phyloP scores from a whole-genome alignment of 2,888 invertebrate species.

The Pseudanteris insignis region DNA sequence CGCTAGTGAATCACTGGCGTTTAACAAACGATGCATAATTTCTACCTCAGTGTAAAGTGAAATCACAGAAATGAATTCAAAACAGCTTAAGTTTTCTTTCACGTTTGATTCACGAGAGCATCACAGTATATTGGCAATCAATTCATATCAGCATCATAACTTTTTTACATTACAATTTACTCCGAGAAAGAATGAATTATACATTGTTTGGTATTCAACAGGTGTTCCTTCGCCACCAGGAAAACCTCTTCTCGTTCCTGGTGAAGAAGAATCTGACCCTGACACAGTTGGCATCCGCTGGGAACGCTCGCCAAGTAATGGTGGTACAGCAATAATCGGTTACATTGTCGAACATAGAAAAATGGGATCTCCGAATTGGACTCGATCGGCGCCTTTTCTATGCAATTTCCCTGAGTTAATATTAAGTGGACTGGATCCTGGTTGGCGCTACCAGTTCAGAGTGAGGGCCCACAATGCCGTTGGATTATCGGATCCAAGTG shows the following conservation, averaged over 20 bases:
- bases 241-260: conserved; percentile 81
- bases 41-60: no score
- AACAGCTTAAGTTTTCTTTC: no score
- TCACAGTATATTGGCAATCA: no score
- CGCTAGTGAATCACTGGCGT: no score
- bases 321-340: conserved; percentile 86
- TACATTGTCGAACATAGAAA: conserved; percentile 83
- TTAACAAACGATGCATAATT: no score
- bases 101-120: no score
- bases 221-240: conserved; percentile 84
- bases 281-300: conserved; percentile 85
- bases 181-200: no score
- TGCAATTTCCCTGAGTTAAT: conserved; percentile 79
- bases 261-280: conserved; percentile 77
- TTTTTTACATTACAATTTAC: no score
- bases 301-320: conserved; percentile 83
- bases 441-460: conserved; percentile 89
- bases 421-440: conserved; percentile 84
- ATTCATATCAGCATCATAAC: no score
- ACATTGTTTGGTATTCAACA: conserved; percentile 53
- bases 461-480: conserved; percentile 91
- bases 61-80: no score
- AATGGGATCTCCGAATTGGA: conserved; percentile 83
- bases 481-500: conserved; percentile 86
- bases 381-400: conserved; percentile 79